Base-by-base conservation (phyloP, 1,140 invertebrate genomes). In the Harpegnathos saltator region DNA sequence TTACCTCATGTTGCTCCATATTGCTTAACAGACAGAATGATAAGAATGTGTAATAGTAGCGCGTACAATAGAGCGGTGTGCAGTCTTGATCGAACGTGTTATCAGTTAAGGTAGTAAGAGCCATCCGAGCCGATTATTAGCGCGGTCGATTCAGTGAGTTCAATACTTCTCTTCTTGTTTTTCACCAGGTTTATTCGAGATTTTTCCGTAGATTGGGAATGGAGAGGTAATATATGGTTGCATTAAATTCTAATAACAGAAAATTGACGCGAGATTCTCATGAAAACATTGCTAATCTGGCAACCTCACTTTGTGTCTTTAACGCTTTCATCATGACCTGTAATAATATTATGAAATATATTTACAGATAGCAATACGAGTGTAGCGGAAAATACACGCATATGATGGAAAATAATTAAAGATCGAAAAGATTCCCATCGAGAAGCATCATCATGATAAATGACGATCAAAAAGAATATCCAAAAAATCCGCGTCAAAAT, bases 401-500 rank as follows among this genome's bases (percentile, higher is more conserved):
- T 68, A 56, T 56, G 38, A 24, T 19, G 1, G n/a, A n/a, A 56
- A 4, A 56, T 65, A 77, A 4, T 65, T 77, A 5, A 78, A 26
- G 4, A 75, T 65, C 19, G 7, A 26, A 44, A 56, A 26, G 44
- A 68, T 1, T 24, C 65, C 1, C 1, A 44, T 0, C 9, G 9
- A 44, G 11, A 44, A 44, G 4, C 15, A 48, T 26, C 19, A 38
- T 1, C 9, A 82, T 71, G 63, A 74, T 95, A 94, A 94, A 95
- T 69, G 93, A 93, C 65, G 92, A 90, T 66, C 92, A 93, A 50
- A 94, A 92, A 81, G 93, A 92, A 82, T 91, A 91, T 83, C 89
- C 92, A 44, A 92, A 92, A 52, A 95, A 95, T 92, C 95, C 95
- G 3, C 91, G 95, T 50, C 93, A 94, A 63, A 94, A 91, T 78